A percentile compares a stretch with the other conserved stretches of the same genome.
Conservation (phyloP, 1,140 invertebrate species). For the Eubasilissa regina region DNA sequence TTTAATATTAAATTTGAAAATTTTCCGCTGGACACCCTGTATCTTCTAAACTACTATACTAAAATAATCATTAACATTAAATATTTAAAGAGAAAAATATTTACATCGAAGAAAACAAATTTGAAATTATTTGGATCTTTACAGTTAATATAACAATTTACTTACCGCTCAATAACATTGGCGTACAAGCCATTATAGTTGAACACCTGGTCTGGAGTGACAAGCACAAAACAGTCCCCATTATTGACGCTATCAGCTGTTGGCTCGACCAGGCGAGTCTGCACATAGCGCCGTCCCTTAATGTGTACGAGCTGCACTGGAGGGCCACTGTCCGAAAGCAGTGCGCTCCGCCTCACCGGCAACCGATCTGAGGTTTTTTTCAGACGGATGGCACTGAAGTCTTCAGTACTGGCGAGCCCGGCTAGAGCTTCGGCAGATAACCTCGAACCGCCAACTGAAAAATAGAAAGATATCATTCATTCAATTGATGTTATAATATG, state of each 20-base stretch:
- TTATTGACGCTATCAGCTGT: constrained; percentile 82
- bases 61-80: no score
- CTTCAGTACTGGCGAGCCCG: constrained; percentile 90
- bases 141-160: not conserved
- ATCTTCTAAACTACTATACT: no score
- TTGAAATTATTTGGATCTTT: no score
- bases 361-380: constrained; percentile 72
- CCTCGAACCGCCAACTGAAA: constrained; percentile 71
- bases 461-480: not conserved
- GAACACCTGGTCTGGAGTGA: constrained; percentile 84
- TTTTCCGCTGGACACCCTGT: no score
- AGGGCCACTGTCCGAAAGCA: constrained; percentile 56
- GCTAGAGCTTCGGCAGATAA: constrained; percentile 88
- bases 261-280: constrained; percentile 89
- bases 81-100: no score
- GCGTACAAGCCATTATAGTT: constrained; percentile 88
- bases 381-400: constrained; percentile 87
- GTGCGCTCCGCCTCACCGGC: constrained; percentile 62
- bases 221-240: constrained; percentile 90
- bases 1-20: no score
- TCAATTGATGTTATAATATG: not conserved
- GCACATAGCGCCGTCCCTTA: constrained; percentile 89
- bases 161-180: constrained; percentile 89
- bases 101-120: no score
- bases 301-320: constrained; percentile 84